A percentile compares a stretch with the other conserved stretches of the same genome.
Conservation (phyloP, 2,797 vertebrate species). For the Catostomus latipinnis region DNA sequence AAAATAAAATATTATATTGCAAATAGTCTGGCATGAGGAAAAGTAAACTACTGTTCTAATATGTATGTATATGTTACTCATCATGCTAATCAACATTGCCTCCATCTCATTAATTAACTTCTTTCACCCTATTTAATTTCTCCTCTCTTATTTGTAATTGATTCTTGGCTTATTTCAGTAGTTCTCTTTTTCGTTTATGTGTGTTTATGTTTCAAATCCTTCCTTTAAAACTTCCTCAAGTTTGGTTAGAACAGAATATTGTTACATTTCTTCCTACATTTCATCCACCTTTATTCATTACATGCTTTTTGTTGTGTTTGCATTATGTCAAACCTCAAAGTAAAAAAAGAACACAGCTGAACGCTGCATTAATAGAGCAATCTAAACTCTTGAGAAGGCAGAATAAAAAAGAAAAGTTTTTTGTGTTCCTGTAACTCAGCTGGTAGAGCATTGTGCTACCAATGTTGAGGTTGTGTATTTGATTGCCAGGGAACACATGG, state of each 20-base stretch:
- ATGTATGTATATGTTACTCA: neutral
- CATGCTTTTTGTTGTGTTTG: slow-evolving; percentile 24
- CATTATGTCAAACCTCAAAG: neutral
- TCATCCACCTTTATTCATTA: neutral
- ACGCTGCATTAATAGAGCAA: neutral
- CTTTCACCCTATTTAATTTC: slow-evolving; percentile 15
- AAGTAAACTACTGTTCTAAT: neutral
- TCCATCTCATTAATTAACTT: slow-evolving; percentile 20
- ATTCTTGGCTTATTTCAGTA: slow-evolving; percentile 4
- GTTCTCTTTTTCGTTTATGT: neutral
- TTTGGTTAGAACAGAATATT: neutral
- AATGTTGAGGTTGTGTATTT: too few species aligned
- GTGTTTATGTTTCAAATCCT: neutral
- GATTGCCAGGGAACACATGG: too few species aligned
- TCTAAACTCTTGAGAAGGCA: neutral
- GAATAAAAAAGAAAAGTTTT: neutral
- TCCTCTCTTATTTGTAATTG: slow-evolving; percentile 22
- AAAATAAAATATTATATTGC: neutral
- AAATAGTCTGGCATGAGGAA: neutral
- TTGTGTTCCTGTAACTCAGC: too few species aligned
- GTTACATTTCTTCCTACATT: neutral
- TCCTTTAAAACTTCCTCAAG: neutral
- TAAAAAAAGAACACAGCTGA: neutral
- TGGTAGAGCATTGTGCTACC: too few species aligned
- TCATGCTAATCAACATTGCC: slow-evolving; percentile 44